Evolutionary conservation across 2,113 vertebrate genomes (phyloP).

Genomic region (Pelecanus crispus): DNA sequence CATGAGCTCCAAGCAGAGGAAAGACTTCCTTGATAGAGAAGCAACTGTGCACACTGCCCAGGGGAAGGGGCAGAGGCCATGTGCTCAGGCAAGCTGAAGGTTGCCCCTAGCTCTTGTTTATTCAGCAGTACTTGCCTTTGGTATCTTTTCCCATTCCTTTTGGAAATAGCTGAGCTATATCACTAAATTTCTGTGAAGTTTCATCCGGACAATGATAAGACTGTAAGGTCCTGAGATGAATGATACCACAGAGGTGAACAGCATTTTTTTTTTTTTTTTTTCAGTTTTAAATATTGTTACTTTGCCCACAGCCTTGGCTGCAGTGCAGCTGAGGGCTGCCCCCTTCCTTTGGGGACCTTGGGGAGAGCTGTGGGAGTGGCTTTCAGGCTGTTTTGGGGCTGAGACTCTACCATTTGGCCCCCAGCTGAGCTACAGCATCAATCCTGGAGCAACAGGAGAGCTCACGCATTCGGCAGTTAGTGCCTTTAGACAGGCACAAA

Average conservation of each 20-base stretch:
- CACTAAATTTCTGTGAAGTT: background rate
- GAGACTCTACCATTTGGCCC: background rate
- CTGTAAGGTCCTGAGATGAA: background rate
- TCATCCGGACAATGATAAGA: background rate
- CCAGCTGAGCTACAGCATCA: background rate
- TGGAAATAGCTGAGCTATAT: background rate
- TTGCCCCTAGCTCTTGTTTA: background rate
- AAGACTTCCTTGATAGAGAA: background rate
- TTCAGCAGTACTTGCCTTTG: background rate
- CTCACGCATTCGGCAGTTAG: background rate
- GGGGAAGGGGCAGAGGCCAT: background rate
- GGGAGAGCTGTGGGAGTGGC: background rate
- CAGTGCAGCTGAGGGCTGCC: background rate
- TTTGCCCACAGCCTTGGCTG: background rate
- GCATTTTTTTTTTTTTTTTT: background rate
- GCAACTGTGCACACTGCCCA: background rate
- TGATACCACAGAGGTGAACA: background rate
- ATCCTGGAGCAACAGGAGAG: background rate
- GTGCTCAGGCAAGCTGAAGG: background rate
- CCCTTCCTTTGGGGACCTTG: background rate
- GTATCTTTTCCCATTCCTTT: background rate
- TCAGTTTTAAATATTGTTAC: background rate
- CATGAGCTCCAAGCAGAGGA: background rate
- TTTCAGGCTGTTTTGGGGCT: background rate
- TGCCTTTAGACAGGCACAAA: background rate